Percentiles rank a stretch among this genome's conserved stretches.
These are phyloP conservation scores for Mercenaria mercenaria DNA, from an alignment of 1,140 invertebrate genomes.

Conservation along the genomic window DNA sequence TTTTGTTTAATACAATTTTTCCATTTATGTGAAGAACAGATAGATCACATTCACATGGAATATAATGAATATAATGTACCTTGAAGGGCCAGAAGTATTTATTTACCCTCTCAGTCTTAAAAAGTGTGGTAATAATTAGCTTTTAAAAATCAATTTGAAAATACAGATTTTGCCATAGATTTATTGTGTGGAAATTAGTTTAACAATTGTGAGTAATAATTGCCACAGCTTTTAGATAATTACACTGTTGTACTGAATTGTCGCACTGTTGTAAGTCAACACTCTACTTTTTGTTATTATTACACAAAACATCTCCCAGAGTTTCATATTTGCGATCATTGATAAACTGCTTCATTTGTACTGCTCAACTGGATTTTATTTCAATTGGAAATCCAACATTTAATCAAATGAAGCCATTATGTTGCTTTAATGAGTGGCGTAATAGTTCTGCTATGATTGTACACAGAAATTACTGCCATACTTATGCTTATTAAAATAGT, in stretches of 20 bases:
- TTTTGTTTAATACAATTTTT: no score
- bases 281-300: not conserved
- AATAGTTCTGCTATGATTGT: not conserved
- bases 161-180: no score
- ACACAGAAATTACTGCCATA: no score
- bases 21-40: no score
- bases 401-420: not conserved
- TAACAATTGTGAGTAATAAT: not conserved
- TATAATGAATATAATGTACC: no score
- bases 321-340: not conserved
- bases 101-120: no score
- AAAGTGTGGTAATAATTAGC: no score
- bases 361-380: not conserved
- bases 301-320: not conserved
- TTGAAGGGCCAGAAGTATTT: no score
- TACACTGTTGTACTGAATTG: no score
- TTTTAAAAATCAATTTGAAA: not conserved
- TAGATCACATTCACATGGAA: no score
- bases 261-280: not conserved
- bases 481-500: no score
- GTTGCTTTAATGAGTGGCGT: not conserved
- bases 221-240: not conserved
- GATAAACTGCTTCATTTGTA: not conserved
- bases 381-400: conserved; percentile 19
- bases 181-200: not conserved